phyloP scores from a whole-genome alignment of 2,113 vertebrate species.

The Phylloscopus trochiloides region DNA sequence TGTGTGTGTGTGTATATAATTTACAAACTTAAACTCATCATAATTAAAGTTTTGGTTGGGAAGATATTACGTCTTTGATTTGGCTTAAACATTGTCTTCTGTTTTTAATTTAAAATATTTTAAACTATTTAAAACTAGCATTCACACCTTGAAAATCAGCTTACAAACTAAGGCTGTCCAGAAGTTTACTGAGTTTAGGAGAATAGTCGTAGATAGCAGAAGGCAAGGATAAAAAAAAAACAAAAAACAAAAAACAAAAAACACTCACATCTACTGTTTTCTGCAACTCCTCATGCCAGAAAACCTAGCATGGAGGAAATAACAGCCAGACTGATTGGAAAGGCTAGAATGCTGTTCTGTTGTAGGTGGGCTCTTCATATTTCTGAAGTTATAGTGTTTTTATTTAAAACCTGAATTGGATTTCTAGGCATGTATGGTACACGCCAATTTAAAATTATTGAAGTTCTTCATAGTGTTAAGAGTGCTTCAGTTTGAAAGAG shows the following conservation, averaged over 20 bases:
- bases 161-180: background rate
- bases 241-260: background rate
- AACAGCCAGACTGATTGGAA: slow-evolving; percentile 28
- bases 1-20: background rate
- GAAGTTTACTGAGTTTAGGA: background rate
- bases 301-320: slow-evolving; percentile 20
- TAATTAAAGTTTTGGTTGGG: background rate
- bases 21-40: background rate
- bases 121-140: background rate
- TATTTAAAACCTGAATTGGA: slow-evolving; percentile 69
- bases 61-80: background rate
- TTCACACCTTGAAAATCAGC: background rate
- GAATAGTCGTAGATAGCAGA: background rate
- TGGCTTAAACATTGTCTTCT: background rate
- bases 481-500: slow-evolving; percentile 72
- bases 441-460: slow-evolving; percentile 73
- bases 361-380: slow-evolving; percentile 31
- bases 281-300: background rate
- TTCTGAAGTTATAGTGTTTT: slow-evolving; percentile 67
- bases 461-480: slow-evolving; percentile 73
- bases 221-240: slow-evolving; percentile 8
- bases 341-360: slow-evolving; percentile 41
- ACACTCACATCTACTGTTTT: background rate
- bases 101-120: background rate
- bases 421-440: slow-evolving; percentile 65